Evolutionary conservation across 2,113 vertebrate species (phyloP), one percentile per base, ranked within the genome.

Genomic region (Synodontis membranacea): DNA sequence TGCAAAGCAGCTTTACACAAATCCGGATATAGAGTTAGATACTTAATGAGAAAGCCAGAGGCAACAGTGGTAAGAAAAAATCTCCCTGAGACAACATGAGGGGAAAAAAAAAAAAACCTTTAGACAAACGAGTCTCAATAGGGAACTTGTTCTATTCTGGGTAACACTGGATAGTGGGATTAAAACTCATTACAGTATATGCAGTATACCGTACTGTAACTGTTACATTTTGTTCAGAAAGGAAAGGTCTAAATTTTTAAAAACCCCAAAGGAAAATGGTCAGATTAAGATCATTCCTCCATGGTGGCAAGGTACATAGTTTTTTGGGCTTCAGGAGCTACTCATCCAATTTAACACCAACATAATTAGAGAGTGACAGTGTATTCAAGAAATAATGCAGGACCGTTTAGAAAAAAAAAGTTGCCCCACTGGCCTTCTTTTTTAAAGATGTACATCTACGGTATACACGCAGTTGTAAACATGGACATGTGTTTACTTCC

Each of bases 1-100:
- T 52, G 75, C 75, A 78, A 78, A 78, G 48, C 75, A 52, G 75
- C n/a, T 79, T 79, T 79, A 79, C 76, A 79, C 50, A 54, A 79
- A 79, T 79, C 76, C 48, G 48, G 28, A 78, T 78, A 15, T 78
- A 78, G 75, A 78, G 21, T 78, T 78, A 52, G 7, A 78, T 52
- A 2, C n/a, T 10, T 78, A 52, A 78, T 50, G 74, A 78, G 28
- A 50, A 78, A 78, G 17, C 75, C 31, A 34, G 50, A 79, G 31
- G 48, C 50, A 4, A 79, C 48, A 54, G 31, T 37, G 8, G 48
- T 31, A 37, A 54, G 31, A 54, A 54, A 54, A 79, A 31, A 78
- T n/a, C 12, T 76, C 74, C n/a, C 14, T 50, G 28, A 50, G 46
- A 48, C 25, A 75, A 21, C 46, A 78, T 10, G 34, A 54, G 19